Percentiles rank a stretch among this genome's conserved stretches.
Conservation (phyloP, 1,140 invertebrate genomes). For the Paraescarpia echinospica region DNA sequence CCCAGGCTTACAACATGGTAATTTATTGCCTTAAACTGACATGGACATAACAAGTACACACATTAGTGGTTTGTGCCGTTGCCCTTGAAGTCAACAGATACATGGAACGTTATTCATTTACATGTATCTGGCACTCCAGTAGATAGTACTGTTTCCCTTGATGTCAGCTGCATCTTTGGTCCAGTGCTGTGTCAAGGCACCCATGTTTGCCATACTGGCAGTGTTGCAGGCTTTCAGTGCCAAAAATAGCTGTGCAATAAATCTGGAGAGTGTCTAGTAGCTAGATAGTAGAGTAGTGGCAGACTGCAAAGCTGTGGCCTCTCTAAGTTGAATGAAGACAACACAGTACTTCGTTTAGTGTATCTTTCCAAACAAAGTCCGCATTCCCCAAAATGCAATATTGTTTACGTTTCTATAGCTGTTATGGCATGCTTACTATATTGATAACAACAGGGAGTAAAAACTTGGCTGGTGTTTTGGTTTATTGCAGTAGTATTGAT, state of each 20-base stretch:
- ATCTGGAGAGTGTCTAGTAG: background rate
- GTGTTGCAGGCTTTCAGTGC: background rate
- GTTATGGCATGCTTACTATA: background rate
- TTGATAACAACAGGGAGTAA: background rate
- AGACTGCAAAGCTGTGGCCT: background rate
- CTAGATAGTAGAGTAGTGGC: background rate
- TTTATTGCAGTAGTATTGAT: background rate
- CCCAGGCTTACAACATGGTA: background rate
- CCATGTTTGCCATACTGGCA: background rate
- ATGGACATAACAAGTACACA: background rate
- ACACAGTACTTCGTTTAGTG: background rate
- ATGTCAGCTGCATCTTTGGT: background rate
- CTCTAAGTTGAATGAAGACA: background rate
- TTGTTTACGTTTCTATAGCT: too few species aligned
- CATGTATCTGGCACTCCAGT: too few species aligned
- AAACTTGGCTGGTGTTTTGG: background rate
- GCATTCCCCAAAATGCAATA: background rate
- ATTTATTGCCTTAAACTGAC: background rate
- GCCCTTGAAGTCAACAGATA: background rate
- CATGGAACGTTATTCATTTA: too few species aligned
- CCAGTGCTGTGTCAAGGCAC: background rate
- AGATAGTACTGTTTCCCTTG: background rate
- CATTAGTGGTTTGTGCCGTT: background rate
- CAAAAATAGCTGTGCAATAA: background rate
- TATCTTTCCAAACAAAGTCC: background rate